Evolutionary conservation across 2,888 invertebrate species (phyloP).

Genomic region (Pseudeuparius sepicola): DNA sequence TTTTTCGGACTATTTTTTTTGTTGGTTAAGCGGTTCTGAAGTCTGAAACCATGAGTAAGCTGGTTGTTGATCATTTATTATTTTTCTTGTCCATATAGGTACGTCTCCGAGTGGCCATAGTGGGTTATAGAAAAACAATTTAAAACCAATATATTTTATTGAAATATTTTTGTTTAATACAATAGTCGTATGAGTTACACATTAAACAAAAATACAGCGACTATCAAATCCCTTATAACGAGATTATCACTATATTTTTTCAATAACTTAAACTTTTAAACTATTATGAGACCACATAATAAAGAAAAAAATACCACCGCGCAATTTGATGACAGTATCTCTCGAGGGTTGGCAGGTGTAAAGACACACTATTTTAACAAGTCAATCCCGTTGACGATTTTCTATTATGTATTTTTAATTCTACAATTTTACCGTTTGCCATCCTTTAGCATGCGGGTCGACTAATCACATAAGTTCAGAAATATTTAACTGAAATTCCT

Average conservation of each 20-base stretch:
- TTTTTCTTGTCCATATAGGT: too few relatives aligned
- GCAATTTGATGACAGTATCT: conserved; percentile 6
- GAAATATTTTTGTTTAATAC: conserved; percentile 38
- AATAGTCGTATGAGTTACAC: conserved; percentile 35
- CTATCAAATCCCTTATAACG: conserved; percentile 33
- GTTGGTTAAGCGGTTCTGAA: too few relatives aligned
- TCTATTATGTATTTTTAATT: background rate
- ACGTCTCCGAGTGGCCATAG: too few relatives aligned
- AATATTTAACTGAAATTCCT: conserved; percentile 25
- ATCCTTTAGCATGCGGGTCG: conserved; percentile 11
- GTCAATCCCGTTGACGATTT: background rate
- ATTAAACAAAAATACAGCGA: conserved; percentile 33
- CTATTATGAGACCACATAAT: conserved; percentile 25
- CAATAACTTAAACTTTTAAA: conserved; percentile 35
- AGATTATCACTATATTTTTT: conserved; percentile 28
- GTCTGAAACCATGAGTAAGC: too few relatives aligned
- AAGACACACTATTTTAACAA: conserved; percentile 1
- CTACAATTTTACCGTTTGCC: too few relatives aligned
- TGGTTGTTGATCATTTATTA: too few relatives aligned
- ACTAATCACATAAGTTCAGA: conserved; percentile 16
- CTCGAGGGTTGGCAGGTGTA: background rate
- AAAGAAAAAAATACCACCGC: conserved; percentile 18
- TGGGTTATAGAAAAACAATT: too few relatives aligned
- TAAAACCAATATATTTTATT: conserved; percentile 35
- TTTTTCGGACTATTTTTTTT: too few relatives aligned